A percentile compares a stretch with the other conserved stretches of the same genome.
Evolutionary conservation across 2,113 vertebrate genomes (phyloP).

Genomic region (Pangasianodon hypophthalmus): DNA sequence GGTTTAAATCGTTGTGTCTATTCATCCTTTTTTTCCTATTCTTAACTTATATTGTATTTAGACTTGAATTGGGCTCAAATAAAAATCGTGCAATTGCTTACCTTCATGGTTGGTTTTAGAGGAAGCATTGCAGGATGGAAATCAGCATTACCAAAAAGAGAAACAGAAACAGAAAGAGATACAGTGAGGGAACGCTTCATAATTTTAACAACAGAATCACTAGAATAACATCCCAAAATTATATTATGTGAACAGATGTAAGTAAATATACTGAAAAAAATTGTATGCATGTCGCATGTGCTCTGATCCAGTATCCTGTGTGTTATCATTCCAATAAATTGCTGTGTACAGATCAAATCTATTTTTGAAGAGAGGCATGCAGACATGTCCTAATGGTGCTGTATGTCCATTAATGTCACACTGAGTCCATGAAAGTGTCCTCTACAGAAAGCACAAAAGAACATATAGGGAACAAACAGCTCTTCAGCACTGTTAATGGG

Average conservation of each 20-base stretch:
- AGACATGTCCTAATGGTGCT: not conserved
- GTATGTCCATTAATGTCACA: not conserved
- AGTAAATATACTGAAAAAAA: not conserved
- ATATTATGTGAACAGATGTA: not conserved
- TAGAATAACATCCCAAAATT: not conserved
- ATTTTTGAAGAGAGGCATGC: not conserved
- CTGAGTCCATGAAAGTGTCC: constrained; percentile 20
- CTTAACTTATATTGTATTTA: not conserved
- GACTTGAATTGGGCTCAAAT: not conserved
- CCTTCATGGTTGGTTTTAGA: constrained; percentile 39
- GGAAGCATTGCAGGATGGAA: not conserved
- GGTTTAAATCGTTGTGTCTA: not conserved
- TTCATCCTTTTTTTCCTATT: not conserved
- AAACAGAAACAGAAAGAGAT: constrained; percentile 1
- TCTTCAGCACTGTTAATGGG: not conserved
- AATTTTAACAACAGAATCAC: not conserved
- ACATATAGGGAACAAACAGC: not conserved
- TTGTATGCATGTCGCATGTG: not conserved
- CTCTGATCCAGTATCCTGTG: not conserved
- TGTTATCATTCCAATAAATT: not conserved
- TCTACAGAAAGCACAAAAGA: constrained; percentile 17
- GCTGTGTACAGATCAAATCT: not conserved
- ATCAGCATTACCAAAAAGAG: not conserved
- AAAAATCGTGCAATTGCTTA: constrained; percentile 42
- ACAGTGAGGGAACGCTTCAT: not conserved